Base-by-base conservation (phyloP, 2,888 invertebrate species). In the Agriotes lineatus region DNA sequence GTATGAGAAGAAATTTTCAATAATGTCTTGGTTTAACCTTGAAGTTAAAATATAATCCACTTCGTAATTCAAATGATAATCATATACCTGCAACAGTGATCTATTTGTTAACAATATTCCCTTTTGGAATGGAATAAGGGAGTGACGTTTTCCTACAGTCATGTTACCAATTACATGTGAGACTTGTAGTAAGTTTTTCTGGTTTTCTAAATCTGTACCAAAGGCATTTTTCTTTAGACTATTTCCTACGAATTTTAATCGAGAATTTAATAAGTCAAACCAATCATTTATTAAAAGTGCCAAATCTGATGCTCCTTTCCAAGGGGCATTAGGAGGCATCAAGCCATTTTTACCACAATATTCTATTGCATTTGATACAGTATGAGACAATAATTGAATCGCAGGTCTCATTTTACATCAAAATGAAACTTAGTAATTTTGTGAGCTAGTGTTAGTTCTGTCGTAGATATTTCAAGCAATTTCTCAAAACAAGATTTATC, bases 41-140 rank as follows among this genome's bases (percentile, higher is more conserved):
- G 42, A 42, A 16, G 62, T 62, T 42, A 62, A 33, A 57, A 64
- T 45, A 33, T 64, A 64, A n/a, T 56, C 37, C 0, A 64, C 35
- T 10, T 54, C 44, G 45, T 64, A 64, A 12, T 19, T 33, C 2
- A 3, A 16, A 5, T 57, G 30, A 64, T 57, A 64, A 20, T 48
- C 0, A 45, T 18, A 64, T 12, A 64, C 9, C 30, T 64, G 44
- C 12, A 16, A 0, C 22, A 64, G 56, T 12, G 33, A 45, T 45
- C 19, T 44, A 35, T 57, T 64, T 14, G 33, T 33, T 7, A 63
- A 12, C 19, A 63, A 22, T 39, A 68, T 69, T 58, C 64, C 50
- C 64, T 69, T 69, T 44, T 64, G 64, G 52, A 69, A 69, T 19
- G 45, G 62, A 30, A 70, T 67, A 52, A 70, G 39, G 19, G 30